phyloP scores from a whole-genome alignment of 2,888 invertebrate species.

The Lamellibrachia columna region DNA sequence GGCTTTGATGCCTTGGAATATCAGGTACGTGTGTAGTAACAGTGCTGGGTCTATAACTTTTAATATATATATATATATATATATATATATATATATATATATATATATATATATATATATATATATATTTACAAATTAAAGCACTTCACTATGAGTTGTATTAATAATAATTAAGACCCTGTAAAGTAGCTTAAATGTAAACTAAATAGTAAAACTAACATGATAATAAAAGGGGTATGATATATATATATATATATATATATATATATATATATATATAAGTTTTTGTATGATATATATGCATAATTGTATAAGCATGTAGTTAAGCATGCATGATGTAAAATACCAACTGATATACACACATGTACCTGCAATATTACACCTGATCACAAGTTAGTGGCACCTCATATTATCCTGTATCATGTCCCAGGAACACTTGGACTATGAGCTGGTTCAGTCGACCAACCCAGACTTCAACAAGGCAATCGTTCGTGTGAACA shows the following conservation, averaged over 20 bases:
- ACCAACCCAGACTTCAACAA: constrained; percentile 96
- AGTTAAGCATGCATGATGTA: background rate
- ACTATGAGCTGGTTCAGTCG: constrained; percentile 93
- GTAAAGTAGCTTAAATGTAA: no score
- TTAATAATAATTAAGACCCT: background rate
- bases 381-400: background rate
- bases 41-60: background rate
- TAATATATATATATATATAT: background rate
- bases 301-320: background rate
- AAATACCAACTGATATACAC: background rate
- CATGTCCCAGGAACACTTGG: constrained; percentile 84
- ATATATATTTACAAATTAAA: background rate
- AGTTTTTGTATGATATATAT: background rate
- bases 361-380: background rate
- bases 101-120: background rate
- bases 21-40: constrained; percentile 58
- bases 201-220: no score
- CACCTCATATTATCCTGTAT: background rate
- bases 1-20: constrained; percentile 93
- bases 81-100: background rate
- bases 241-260: background rate
- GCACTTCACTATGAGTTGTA: background rate
- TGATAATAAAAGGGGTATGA: background rate
- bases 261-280: background rate
- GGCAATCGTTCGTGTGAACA: constrained; percentile 91